Evolutionary conservation across 2,888 invertebrate species (phyloP).

Genomic region (Chalcosyrphus nemorum): DNA sequence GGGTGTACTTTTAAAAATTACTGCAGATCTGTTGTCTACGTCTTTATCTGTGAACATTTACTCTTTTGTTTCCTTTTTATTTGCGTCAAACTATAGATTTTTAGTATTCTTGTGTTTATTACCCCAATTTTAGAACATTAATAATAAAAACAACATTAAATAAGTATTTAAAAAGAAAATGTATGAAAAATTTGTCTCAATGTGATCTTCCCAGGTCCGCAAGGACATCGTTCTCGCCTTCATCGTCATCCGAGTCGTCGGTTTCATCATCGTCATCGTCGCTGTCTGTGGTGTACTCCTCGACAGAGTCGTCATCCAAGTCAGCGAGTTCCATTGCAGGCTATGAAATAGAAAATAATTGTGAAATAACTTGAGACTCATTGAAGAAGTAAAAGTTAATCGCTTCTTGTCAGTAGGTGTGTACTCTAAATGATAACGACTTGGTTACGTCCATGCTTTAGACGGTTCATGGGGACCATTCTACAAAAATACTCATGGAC

Average conservation of each 20-base stretch:
- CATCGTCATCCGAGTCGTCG: constrained; percentile 74
- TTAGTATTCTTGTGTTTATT: constrained; percentile 13
- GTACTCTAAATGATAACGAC: too few species aligned
- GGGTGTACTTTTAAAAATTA: constrained; percentile 58
- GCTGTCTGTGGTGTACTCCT: constrained; percentile 74
- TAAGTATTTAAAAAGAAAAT: constrained; percentile 12
- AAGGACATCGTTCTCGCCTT: constrained; percentile 50
- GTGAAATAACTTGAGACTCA: not conserved
- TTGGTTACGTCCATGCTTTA: too few species aligned
- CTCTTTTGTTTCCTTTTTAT: not conserved
- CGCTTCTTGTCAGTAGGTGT: too few species aligned
- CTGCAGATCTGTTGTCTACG: too few species aligned
- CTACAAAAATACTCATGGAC: too few species aligned
- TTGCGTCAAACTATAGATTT: not conserved
- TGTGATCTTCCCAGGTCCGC: constrained; percentile 16
- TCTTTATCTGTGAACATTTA: not conserved
- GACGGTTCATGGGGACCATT: too few species aligned
- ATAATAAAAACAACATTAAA: constrained; percentile 32
- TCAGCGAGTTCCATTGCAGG: constrained; percentile 79
- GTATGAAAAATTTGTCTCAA: constrained; percentile 44
- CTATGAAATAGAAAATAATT: constrained; percentile 56
- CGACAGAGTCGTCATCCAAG: constrained; percentile 74
- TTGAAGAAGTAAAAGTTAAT: too few species aligned
- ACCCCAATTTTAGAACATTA: constrained; percentile 7
- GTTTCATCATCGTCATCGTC: constrained; percentile 76